These are phyloP conservation scores for Rhinichthys osculus DNA, from an alignment of 2,797 vertebrate species.

Conservation along the genomic window DNA sequence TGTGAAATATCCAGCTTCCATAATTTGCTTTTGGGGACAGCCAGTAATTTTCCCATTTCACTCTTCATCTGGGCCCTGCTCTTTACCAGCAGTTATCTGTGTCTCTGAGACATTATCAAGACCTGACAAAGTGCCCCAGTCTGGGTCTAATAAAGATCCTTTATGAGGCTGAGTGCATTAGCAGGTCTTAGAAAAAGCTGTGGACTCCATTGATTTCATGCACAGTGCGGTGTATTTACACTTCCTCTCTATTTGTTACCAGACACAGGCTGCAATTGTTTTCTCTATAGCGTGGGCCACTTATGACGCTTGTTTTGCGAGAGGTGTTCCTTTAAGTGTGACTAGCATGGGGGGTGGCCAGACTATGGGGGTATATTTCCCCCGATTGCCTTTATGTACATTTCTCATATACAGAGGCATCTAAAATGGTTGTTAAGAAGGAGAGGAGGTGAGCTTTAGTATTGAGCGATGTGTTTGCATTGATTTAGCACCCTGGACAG, in stretches of 20 bases:
- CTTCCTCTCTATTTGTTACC: slow-evolving; percentile 65
- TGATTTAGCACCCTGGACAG: slow-evolving; percentile 74
- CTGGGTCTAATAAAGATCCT: slow-evolving; percentile 78
- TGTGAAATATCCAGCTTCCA: not conserved
- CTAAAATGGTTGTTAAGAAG: slow-evolving; percentile 43
- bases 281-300: slow-evolving; percentile 63
- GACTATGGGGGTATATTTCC: slow-evolving; percentile 2
- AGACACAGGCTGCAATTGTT: slow-evolving; percentile 67
- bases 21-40: not conserved
- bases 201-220: slow-evolving; percentile 72
- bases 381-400: not conserved
- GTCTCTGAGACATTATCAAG: slow-evolving; percentile 74
- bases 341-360: slow-evolving; percentile 27
- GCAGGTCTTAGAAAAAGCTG: slow-evolving; percentile 56
- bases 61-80: slow-evolving; percentile 55
- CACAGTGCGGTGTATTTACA: slow-evolving; percentile 64
- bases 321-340: slow-evolving; percentile 49
- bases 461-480: slow-evolving; percentile 28
- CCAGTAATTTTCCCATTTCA: slow-evolving; percentile 19
- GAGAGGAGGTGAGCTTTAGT: slow-evolving; percentile 26
- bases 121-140: slow-evolving; percentile 75
- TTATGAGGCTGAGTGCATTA: slow-evolving; percentile 65
- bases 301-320: slow-evolving; percentile 64
- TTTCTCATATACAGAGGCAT: slow-evolving; percentile 11
- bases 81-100: slow-evolving; percentile 64